Evolutionary conservation across 1,140 invertebrate genomes (phyloP), one percentile per base, ranked within the genome.

Genomic region (Drosophila miranda): DNA sequence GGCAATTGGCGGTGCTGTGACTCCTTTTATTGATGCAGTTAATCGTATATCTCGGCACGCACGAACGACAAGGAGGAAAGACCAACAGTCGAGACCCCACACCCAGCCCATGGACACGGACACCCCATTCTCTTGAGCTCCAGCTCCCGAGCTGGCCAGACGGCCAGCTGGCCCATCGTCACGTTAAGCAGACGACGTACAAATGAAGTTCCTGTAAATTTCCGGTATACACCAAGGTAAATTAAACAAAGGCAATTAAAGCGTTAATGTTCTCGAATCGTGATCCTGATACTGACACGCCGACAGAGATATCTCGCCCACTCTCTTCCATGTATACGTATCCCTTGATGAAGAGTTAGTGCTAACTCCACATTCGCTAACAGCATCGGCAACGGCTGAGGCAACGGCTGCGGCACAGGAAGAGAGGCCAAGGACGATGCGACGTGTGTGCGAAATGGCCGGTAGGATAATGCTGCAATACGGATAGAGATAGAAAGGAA

Each of bases 131-230:
- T 19, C 30, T 30, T 9, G 8, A 9, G 8, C 30, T 30, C 3
- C 30, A 30, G 8, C 30, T 9, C 44, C 51, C 63, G 41, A 54
- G n/a, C 21, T 50, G 34, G 34, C 23, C 38, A 19, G 16, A 9
- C 7, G 30, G 46, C 43, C 60, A 64, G 53, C 34, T 46, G 23
- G 14, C 50, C 38, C 26, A 46, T 42, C 46, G 19, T 41, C 23
- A 38, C 23, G 58, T 60, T 46, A 51, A 50, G 56, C 55, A 46
- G 45, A 48, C 43, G 46, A 49, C 51, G 75, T 67, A 87, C 83
- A 88, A 87, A 87, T 88, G 59, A 88, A 87, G 83, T 87, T 88
- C 83, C 83, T 87, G 83, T 54, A 73, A 79, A 87, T 88, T 87
- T 87, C 83, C 83, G 83, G 78, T 56, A 64, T 53, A 81, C 61